Base-by-base conservation (phyloP, 2,888 invertebrate genomes). In the Napeogenes inachia region DNA sequence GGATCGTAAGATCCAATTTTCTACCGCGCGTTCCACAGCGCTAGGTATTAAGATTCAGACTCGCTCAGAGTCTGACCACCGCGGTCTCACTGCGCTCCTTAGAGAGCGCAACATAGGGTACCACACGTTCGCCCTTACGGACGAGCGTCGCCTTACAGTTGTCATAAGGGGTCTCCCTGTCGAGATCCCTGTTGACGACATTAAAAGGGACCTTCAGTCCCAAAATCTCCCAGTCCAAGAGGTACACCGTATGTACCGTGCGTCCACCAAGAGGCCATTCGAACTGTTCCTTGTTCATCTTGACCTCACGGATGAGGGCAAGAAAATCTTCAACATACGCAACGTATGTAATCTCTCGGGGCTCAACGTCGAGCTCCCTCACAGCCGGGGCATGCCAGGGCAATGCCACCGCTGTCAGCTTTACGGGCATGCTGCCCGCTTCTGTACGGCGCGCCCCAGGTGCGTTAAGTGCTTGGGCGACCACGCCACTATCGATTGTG, bases 41-140 rank as follows among this genome's bases (percentile, higher is more conserved):
- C n/a, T 13, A 5, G 59, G 50, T 2, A 60, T 56, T 4, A 35
- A 13, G 3, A n/a, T 56, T 0, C 47, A 60, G 50, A 4, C 10
- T 13, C 1, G 10, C 2, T 13, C 56, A 2, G n/a, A 47, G 1
- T 12, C 12, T 1, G 56, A 56, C 4, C 56, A 60, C 42, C 47
- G 60, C 4, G 6, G 10, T 2, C 38, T 55, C 4, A 56, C 60
- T 0, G 2, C 21, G 8, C 35, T 60, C n/a, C 50, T 56, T 6
- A 32, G n/a, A 2, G 54, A 13, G 13, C 45, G 46, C 0, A 2
- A 12, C 2, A 13, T 53, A 2, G 50, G 32, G 0, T 56, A 50
- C n/a, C 60, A 60, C 32, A 56, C 55, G 2, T 60, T 46, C 55
- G 60, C 60, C 2, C 55, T 60, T 1, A 33, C 45, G 6, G 55